These are phyloP conservation scores for Diplosoma virens DNA, from an alignment of 23 tunicate species.

Conservation along the genomic window DNA sequence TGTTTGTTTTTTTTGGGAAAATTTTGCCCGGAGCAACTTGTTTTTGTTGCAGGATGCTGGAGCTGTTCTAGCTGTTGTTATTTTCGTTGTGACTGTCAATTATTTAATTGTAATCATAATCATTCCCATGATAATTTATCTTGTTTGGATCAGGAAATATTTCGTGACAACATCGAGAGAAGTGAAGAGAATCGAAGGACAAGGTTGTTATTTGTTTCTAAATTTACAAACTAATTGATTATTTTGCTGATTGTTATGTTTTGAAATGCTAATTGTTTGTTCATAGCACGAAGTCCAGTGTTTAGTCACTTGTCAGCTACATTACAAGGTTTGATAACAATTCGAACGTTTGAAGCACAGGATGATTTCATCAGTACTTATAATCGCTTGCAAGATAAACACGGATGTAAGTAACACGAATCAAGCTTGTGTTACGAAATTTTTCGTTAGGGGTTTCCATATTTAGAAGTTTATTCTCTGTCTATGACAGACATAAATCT, in stretches of 20 bases:
- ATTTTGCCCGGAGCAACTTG: too few relatives aligned
- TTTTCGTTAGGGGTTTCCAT: too few relatives aligned
- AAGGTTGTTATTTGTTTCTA: too few relatives aligned
- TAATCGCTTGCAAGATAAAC: constrained; percentile 67
- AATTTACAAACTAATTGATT: too few relatives aligned
- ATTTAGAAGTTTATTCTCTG: too few relatives aligned
- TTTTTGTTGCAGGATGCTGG: background rate
- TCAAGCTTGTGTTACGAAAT: too few relatives aligned
- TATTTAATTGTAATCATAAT: too few relatives aligned
- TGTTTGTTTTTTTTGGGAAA: too few relatives aligned
- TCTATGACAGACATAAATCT: too few relatives aligned
- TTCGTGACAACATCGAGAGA: constrained; percentile 87
- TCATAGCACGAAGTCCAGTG: constrained; percentile 89
- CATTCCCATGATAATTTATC: constrained; percentile 52
- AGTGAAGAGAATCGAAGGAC: constrained; percentile 86
- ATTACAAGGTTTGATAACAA: constrained; percentile 63
- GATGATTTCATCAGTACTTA: constrained; percentile 44
- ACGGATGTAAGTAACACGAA: constrained; percentile 84
- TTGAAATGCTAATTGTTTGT: too few relatives aligned
- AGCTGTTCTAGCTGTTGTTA: background rate
- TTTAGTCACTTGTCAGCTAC: constrained; percentile 73
- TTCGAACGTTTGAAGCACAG: constrained; percentile 75
- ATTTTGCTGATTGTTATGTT: too few relatives aligned
- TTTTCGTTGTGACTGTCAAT: constrained; percentile 10
- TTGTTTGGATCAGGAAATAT: constrained; percentile 71